Base-by-base conservation (phyloP, 2,797 vertebrate species). In the Galaxias olidus region DNA sequence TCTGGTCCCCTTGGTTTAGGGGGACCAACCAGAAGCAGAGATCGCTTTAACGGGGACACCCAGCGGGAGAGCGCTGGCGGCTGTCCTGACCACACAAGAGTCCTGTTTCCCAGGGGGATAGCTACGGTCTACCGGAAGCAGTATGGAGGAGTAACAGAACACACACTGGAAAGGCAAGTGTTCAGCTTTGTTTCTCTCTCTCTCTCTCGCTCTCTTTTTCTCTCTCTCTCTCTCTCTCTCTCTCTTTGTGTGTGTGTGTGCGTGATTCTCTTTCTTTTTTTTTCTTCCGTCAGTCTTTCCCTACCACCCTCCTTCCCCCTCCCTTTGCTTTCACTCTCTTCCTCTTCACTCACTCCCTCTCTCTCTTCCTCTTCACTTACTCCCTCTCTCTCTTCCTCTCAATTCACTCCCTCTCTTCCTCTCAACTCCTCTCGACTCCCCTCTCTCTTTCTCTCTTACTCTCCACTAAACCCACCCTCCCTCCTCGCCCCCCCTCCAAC, bases 111-210 rank as follows among this genome's bases (percentile, higher is more conserved):
- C n/a, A n/a, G n/a, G n/a, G n/a, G n/a, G n/a, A n/a, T n/a, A n/a
- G n/a, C n/a, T n/a, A n/a, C n/a, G n/a, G n/a, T n/a, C n/a, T n/a
- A n/a, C n/a, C n/a, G n/a, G n/a, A n/a, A n/a, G n/a, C n/a, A n/a
- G n/a, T n/a, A n/a, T n/a, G n/a, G n/a, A 30, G 30, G 30, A 30
- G 30, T 30, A n/a, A n/a, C 30, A 30, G 2, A 2, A 30, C 30
- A 30, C 30, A 30, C 30, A 75, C 75, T 76, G 42, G 80, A 73
- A 79, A 88, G 82, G 84, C 80, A 69, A 87, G 72, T 89, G 81
- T 83, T 81, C 68, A 80, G 58, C 68, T 64, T 54, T 55, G 72
- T 65, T 64, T 57, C 47, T 56, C 53, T 69, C 58, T 56, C 71
- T 75, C 65, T 71, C 58, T 61, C 53, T 44, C 74, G 3, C 30